Percentiles rank a stretch among this genome's conserved stretches.
phyloP scores from a whole-genome alignment of 2,888 invertebrate species.

The Tipula unca region DNA sequence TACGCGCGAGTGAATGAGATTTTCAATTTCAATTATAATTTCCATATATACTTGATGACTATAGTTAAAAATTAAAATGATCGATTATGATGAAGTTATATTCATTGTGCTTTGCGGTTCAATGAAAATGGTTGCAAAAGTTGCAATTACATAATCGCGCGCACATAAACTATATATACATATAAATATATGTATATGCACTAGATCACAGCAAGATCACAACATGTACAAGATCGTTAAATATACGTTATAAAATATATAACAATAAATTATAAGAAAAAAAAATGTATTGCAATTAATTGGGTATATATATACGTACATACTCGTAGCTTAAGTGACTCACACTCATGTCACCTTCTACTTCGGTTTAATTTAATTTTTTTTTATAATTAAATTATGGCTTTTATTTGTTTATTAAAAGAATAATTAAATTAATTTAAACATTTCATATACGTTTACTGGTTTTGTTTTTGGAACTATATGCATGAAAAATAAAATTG shows the following conservation, averaged over 20 bases:
- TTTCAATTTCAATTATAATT: not conserved
- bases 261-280: not conserved
- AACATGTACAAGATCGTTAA: conserved; percentile 8
- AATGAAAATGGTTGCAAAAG: not conserved
- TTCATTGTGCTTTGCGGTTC: not conserved
- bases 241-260: conserved; percentile 3
- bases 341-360: not conserved
- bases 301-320: not conserved
- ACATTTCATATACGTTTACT: not conserved
- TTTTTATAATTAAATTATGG: not conserved
- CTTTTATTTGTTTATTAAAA: not conserved
- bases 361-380: not conserved
- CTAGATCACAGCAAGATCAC: not conserved
- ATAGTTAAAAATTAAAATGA: not conserved
- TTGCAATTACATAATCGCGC: not conserved
- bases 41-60: not conserved
- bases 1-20: not conserved
- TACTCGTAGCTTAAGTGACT: not conserved
- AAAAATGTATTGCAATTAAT: not conserved
- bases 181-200: not conserved
- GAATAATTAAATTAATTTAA: not conserved
- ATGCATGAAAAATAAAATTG: too few relatives aligned
- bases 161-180: not conserved
- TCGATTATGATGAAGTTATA: not conserved
- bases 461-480: not conserved